Evolutionary conservation across 2,113 vertebrate species (phyloP).

Genomic region (Alces alces): DNA sequence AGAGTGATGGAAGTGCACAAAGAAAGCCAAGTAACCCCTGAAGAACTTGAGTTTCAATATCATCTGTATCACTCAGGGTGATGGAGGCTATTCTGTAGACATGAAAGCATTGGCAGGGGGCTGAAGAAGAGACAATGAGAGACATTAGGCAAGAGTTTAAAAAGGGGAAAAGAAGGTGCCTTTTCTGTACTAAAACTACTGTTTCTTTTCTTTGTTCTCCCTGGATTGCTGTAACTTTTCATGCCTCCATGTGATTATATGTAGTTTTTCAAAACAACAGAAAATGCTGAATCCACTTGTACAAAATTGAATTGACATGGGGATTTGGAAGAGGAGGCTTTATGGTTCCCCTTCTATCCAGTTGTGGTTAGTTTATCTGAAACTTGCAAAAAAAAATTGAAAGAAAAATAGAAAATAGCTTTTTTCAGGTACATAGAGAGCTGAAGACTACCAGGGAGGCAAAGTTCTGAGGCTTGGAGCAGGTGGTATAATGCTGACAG

Average conservation of each 20-base stretch:
- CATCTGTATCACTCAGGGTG: constrained; percentile 27
- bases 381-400: constrained; percentile 36
- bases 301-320: constrained; percentile 36
- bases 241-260: constrained; percentile 22
- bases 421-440: constrained; percentile 30
- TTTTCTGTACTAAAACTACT: constrained; percentile 38
- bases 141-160: constrained; percentile 7
- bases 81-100: constrained; percentile 50
- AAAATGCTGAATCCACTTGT: constrained; percentile 49
- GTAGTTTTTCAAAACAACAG: constrained; percentile 40
- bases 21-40: constrained; percentile 57
- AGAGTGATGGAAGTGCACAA: constrained; percentile 51
- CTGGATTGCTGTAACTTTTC: constrained; percentile 40
- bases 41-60: constrained; percentile 55
- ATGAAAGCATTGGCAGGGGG: constrained; percentile 23
- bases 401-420: constrained; percentile 34
- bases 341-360: neutral
- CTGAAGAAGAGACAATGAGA: neutral
- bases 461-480: constrained; percentile 9
- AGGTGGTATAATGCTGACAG: neutral
- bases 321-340: constrained; percentile 55
- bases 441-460: neutral
- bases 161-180: constrained; percentile 40
- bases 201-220: neutral
- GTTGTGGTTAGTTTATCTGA: constrained; percentile 19